Evolutionary conservation across 1,140 invertebrate genomes (phyloP).

Genomic region (Scaptomyza montana): DNA sequence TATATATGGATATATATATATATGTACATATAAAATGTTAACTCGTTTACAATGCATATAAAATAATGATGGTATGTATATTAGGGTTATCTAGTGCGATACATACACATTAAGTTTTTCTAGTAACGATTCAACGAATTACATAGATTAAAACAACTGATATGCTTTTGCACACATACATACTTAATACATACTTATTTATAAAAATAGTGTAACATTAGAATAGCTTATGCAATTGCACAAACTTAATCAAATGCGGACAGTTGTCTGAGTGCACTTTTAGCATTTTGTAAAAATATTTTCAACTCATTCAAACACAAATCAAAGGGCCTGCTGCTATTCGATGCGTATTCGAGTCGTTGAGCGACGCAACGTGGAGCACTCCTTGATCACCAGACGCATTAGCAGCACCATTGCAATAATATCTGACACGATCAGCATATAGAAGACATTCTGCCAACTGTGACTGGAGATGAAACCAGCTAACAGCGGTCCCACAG

Average conservation of each 20-base stretch:
- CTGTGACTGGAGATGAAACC: slow-evolving; percentile 90
- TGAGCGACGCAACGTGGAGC: slow-evolving; percentile 47
- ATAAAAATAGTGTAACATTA: slow-evolving; percentile 17
- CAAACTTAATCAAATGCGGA: neutral
- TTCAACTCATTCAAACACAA: slow-evolving; percentile 40
- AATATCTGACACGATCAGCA: slow-evolving; percentile 94
- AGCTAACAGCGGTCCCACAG: slow-evolving; percentile 94
- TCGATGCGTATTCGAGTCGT: slow-evolving; percentile 75
- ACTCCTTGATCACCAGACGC: slow-evolving; percentile 81
- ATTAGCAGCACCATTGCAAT: slow-evolving; percentile 90
- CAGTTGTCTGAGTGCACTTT: slow-evolving; percentile 26
- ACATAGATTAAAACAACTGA: slow-evolving; percentile 46
- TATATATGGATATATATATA: slow-evolving; percentile 7
- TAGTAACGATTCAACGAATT: slow-evolving; percentile 10
- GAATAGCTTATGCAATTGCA: slow-evolving; percentile 15
- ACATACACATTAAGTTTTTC: neutral
- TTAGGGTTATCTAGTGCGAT: slow-evolving; percentile 21
- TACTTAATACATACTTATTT: neutral
- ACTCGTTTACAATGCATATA: slow-evolving; percentile 14
- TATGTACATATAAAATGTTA: slow-evolving; percentile 41
- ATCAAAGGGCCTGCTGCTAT: slow-evolving; percentile 62
- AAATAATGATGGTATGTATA: slow-evolving; percentile 29
- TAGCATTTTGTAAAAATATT: slow-evolving; percentile 24
- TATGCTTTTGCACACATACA: slow-evolving; percentile 13
- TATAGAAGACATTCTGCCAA: slow-evolving; percentile 96